Conservation (phyloP, 2,113 vertebrate species). For the Megatriorchis doriae region DNA sequence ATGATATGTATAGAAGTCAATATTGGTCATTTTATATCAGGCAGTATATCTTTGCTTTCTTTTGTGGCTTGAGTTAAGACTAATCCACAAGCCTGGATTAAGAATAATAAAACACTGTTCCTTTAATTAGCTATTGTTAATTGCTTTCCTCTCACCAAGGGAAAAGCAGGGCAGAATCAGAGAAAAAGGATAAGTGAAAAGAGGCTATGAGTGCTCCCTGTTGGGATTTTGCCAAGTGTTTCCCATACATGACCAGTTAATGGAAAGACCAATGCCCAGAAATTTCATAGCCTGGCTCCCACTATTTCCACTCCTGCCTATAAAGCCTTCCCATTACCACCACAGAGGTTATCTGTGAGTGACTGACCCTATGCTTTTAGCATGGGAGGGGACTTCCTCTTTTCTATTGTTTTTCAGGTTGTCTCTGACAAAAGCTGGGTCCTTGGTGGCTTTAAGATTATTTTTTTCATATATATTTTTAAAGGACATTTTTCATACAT, state of each 20-base stretch:
- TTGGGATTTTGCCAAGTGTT: not conserved
- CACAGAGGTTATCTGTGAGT: not conserved
- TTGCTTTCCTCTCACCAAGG: not conserved
- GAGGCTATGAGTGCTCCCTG: not conserved
- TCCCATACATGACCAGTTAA: not conserved
- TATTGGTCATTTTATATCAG: not conserved
- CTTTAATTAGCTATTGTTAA: not conserved
- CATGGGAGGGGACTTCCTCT: not conserved
- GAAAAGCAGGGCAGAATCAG: not conserved
- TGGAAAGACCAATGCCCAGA: not conserved
- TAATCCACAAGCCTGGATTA: not conserved
- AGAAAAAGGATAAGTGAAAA: not conserved
- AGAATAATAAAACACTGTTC: not conserved
- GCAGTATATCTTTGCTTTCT: not conserved
- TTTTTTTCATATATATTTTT: not conserved
- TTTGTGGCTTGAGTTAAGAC: not conserved
- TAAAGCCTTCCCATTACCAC: not conserved
- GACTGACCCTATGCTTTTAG: not conserved
- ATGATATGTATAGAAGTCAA: not conserved
- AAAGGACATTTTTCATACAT: not conserved
- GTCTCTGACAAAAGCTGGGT: not conserved
- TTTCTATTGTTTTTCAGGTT: not conserved
- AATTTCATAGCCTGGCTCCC: not conserved
- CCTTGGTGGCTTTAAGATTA: not conserved
- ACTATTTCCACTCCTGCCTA: not conserved